phyloP scores from a whole-genome alignment of 1,140 invertebrate genomes.

The Heliothis subflexa region DNA sequence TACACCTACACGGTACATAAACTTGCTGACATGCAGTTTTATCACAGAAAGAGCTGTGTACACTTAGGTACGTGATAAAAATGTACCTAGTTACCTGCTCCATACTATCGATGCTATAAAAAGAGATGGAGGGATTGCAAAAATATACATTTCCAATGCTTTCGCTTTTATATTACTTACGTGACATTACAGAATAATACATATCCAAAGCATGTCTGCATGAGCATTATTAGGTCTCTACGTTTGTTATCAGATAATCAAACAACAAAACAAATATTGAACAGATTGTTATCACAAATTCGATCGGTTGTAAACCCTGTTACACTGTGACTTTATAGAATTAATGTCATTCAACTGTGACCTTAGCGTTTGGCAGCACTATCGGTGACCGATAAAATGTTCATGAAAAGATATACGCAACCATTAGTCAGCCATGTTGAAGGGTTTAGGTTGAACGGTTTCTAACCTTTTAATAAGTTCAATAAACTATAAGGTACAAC shows the following conservation, averaged over 20 bases:
- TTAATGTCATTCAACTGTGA: slow-evolving; percentile 33
- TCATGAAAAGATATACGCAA: not conserved
- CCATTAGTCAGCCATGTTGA: no score
- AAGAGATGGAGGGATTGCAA: not conserved
- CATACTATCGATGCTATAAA: no score
- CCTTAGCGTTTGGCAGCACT: slow-evolving; percentile 33
- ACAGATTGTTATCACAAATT: slow-evolving; percentile 1
- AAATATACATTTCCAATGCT: not conserved
- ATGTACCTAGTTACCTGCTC: no score
- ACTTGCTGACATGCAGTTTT: no score
- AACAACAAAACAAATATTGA: slow-evolving; percentile 23
- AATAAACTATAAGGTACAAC: no score
- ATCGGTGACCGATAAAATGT: slow-evolving; percentile 16
- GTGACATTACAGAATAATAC: slow-evolving; percentile 6
- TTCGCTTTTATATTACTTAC: slow-evolving; percentile 35
- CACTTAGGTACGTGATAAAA: no score
- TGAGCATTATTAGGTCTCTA: not conserved
- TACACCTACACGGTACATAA: no score
- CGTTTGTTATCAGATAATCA: slow-evolving; percentile 2
- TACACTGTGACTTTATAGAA: not conserved
- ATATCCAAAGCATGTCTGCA: not conserved
- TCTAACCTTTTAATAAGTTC: no score
- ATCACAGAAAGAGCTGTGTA: no score
- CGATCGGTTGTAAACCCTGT: slow-evolving; percentile 20
- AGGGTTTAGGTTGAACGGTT: no score